Conservation (phyloP, 2,888 invertebrate species). For the Chelonus formosanus region DNA sequence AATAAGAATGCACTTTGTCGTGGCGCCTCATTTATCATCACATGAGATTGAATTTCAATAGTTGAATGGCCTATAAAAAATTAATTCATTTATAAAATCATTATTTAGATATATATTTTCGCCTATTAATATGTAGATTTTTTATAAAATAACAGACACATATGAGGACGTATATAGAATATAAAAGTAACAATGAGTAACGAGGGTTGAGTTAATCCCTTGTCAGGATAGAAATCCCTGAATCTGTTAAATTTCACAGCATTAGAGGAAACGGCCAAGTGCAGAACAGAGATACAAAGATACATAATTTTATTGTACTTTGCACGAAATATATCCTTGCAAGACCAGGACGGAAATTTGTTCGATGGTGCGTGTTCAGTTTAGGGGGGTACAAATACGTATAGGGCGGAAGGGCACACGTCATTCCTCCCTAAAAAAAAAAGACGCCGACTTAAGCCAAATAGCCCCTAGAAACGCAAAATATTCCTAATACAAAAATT, state of each 20-base stretch:
- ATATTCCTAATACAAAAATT: background rate
- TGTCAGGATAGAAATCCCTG: constrained; percentile 6
- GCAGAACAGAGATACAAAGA: constrained; percentile 5
- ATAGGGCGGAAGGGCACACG: constrained; percentile 35
- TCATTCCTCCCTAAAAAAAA: constrained; percentile 34
- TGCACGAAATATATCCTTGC: constrained; percentile 18
- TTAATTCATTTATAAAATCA: no score
- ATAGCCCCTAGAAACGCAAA: constrained; percentile 9
- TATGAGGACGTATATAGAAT: background rate
- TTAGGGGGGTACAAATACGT: constrained; percentile 21
- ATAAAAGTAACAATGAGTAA: constrained; percentile 7
- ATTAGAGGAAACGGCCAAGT: background rate
- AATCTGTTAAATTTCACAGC: constrained; percentile 1
- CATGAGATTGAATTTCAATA: no score
- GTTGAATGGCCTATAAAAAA: no score
- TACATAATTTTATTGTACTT: constrained; percentile 13
- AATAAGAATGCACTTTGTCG: no score
- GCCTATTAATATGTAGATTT: no score
- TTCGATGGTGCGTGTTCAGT: constrained; percentile 25
- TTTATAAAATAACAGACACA: no score
- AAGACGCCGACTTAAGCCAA: constrained; percentile 3
- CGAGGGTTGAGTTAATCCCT: constrained; percentile 18
- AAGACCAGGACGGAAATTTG: constrained; percentile 12
- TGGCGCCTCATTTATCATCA: no score
- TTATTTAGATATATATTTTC: no score